A percentile compares a stretch with the other conserved stretches of the same genome.
phyloP scores from a whole-genome alignment of 2,113 vertebrate genomes.

The Tragelaphus buxtoni region DNA sequence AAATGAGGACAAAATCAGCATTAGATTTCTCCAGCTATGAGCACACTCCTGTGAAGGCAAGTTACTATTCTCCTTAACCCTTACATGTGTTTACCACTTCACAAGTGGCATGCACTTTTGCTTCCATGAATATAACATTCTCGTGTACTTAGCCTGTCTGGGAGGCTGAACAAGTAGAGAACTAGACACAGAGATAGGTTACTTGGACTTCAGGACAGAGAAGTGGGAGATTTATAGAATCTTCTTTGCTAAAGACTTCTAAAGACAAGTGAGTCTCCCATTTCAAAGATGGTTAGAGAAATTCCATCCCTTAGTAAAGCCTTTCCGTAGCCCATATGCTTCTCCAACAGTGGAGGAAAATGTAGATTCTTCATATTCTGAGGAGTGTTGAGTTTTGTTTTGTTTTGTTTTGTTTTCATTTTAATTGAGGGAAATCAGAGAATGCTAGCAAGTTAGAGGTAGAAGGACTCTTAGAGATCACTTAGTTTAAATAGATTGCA shows the following conservation, averaged over 20 bases:
- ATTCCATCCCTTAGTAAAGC: not conserved
- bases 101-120: not conserved
- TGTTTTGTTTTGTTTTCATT: not conserved
- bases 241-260: not conserved
- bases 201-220: not conserved
- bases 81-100: not conserved
- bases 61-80: not conserved
- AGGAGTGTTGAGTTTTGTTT: not conserved
- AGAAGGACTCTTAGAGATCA: not conserved
- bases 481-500: not conserved
- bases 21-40: not conserved
- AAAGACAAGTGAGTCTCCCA: not conserved
- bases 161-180: not conserved
- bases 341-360: not conserved
- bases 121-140: not conserved
- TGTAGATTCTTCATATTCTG: not conserved
- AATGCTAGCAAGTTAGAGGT: not conserved
- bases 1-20: not conserved
- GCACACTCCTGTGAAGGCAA: not conserved
- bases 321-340: not conserved
- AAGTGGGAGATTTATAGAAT: not conserved
- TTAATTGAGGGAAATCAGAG: not conserved
- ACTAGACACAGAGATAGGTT: not conserved
- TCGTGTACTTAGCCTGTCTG: not conserved
- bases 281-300: not conserved